Evolutionary conservation across 2,888 invertebrate genomes (phyloP).

Genomic region (Tuberolachnus salignus): DNA sequence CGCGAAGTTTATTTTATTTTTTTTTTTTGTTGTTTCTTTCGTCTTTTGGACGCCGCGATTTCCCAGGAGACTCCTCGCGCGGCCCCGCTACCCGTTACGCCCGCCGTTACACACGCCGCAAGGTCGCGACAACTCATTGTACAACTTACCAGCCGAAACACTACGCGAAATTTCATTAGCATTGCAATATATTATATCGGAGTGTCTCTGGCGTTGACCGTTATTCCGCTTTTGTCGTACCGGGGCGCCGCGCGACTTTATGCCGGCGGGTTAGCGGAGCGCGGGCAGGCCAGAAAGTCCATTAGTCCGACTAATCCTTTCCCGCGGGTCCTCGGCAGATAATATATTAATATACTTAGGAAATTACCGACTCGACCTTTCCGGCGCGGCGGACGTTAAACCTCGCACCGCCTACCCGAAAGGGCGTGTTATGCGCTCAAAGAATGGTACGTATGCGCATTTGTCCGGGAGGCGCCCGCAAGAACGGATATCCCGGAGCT

Average conservation of each 20-base stretch:
- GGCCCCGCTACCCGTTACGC: no score
- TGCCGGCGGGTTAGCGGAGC: not conserved
- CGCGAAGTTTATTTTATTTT: no score
- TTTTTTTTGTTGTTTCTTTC: no score
- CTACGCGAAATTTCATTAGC: constrained; percentile 29
- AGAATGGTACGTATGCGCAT: no score
- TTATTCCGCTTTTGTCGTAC: not conserved
- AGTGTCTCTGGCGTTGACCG: constrained; percentile 20
- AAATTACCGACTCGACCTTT: constrained; percentile 39
- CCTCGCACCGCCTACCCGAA: not conserved
- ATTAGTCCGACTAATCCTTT: constrained; percentile 51
- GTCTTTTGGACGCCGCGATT: no score
- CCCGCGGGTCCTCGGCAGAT: constrained; percentile 35
- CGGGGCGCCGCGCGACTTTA: not conserved
- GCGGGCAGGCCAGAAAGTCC: constrained; percentile 36
- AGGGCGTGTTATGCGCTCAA: no score
- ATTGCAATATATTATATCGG: constrained; percentile 20
- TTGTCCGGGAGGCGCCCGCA: no score
- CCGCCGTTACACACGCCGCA: no score
- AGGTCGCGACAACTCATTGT: not conserved
- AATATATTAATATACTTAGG: constrained; percentile 50
- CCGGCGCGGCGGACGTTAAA: not conserved
- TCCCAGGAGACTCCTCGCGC: no score
- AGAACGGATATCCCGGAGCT: no score
- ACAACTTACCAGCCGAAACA: not conserved